Base-by-base conservation (phyloP, 2,113 vertebrate species). In the Notarius quadriscutis region DNA sequence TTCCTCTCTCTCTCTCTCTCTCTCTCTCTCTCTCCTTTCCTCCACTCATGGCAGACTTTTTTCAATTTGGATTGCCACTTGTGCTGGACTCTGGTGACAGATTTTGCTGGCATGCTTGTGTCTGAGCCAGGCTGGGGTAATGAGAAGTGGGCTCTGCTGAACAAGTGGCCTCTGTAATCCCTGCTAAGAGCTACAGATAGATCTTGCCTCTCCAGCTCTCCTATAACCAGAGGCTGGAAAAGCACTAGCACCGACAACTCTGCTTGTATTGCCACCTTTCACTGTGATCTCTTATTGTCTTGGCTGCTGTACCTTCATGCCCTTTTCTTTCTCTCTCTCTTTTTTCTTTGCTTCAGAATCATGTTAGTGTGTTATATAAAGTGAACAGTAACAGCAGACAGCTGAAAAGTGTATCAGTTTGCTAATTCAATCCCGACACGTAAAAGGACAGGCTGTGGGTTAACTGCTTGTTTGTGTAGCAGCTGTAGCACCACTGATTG, bases 41-140 rank as follows among this genome's bases (percentile, higher is more conserved):
- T 85, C 85, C 84, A 89, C 92, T 93, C 91, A 86, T 87, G 85
- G 88, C 92, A 93, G 93, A 92, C 92, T 92, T 94, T 85, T 93
- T 95, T 94, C 88, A 90, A 88, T 94, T 93, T 94, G 91, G 89
- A 92, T 87, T 91, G 91, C 91, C 91, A 90, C 91, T 93, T 91
- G 86, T 92, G 91, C 89, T 90, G 91, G 89, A 93, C 89, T 90
- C 90, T 92, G 90, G 92, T 93, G 93, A 93, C 93, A 94, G 92
- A 93, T 94, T 93, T 93, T 84, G 87, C 88, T 87, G 89, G 90
- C 83, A 87, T 91, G 88, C 91, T 86, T 87, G 87, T 89, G 91
- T 86, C 92, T 92, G 90, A 88, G 84, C 88, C 89, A 90, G 85
- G 86, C 89, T 90, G 84, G 88, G 89, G 84, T 89, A 91, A 92